Evolutionary conservation across 2,888 invertebrate species (phyloP), one percentile per base, ranked within the genome.

Genomic region (Molanna angustata): DNA sequence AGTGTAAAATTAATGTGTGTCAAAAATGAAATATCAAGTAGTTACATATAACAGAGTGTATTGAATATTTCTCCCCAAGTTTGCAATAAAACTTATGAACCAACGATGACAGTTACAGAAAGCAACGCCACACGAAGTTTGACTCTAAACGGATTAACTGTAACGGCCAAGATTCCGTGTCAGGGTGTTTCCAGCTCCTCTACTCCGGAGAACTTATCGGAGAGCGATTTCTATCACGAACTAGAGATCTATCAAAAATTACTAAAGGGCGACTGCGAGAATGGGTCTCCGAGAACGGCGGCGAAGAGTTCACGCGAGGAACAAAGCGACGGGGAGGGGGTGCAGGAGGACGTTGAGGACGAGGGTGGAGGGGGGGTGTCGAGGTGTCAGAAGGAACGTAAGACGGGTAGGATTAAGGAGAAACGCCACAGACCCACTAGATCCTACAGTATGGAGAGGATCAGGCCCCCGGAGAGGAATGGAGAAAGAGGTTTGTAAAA

Each of bases 121-220:
- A 61, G 53, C 58, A 53, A 60, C 48, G 62, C 59, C 54, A 56
- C 67, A 59, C 69, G 72, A 57, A 69, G 73, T 62, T 70, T 74
- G 59, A 74, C 74, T 63, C 69, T 75, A 48, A 74, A 75, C 66
- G 74, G 74, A 41, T 67, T 74, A 50, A 74, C 74, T 63, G 74
- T 74, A 60, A 73, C 74, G 66, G 71, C 70, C 62, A 62, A 66
- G 56, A 66, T 63, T 48, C 64, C 58, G 13, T 51, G 57, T 42
- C 57, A 43, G 7, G 40, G 33, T 13, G 62, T 59, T 66, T 58
- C 58, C 18, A 52, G 20, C 40, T 68, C 56, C 67, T 72, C 59
- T 4, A 56, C 60, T 19, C 58, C 59, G 3, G 58, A 57, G 32
- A 55, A 57, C 40, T 49, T 57, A 16, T 60, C 61, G 33, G 67